These are phyloP conservation scores for Calonectris borealis DNA, from an alignment of 2,113 vertebrate species.

Conservation along the genomic window DNA sequence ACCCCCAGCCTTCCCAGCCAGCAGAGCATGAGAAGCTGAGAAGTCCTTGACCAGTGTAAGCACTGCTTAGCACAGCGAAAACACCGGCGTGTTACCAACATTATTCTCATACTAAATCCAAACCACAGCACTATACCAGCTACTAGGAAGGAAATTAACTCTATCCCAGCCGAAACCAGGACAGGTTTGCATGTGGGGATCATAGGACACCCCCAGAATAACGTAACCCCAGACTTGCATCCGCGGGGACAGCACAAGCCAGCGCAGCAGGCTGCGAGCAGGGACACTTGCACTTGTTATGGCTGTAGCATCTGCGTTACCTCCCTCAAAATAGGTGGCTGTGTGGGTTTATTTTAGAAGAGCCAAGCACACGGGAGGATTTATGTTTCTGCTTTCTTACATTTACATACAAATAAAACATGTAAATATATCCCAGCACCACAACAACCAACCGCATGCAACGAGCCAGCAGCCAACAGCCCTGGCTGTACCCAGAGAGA, in stretches of 20 bases:
- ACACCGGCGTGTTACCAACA: too few relatives aligned
- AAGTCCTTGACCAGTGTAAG: too few relatives aligned
- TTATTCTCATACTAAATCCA: too few relatives aligned
- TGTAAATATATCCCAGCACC: not conserved
- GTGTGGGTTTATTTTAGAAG: not conserved
- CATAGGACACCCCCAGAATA: not conserved
- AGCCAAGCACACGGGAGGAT: not conserved
- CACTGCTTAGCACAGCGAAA: too few relatives aligned
- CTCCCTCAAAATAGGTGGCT: not conserved
- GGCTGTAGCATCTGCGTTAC: not conserved
- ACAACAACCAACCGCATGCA: not conserved
- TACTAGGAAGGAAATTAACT: too few relatives aligned
- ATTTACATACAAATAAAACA: not conserved
- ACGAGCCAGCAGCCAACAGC: not conserved
- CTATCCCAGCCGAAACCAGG: too few relatives aligned
- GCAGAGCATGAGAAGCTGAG: too few relatives aligned
- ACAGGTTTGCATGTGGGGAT: not conserved
- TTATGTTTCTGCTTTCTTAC: not conserved
- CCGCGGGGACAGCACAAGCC: fast-evolving
- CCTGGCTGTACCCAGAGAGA: not conserved
- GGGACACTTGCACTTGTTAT: fast-evolving
- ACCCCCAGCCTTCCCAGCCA: too few relatives aligned
- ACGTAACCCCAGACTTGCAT: fast-evolving
- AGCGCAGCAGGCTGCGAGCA: not conserved
- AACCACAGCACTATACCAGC: too few relatives aligned